phyloP scores from a whole-genome alignment of 1,140 invertebrate genomes.

The Musca domestica region DNA sequence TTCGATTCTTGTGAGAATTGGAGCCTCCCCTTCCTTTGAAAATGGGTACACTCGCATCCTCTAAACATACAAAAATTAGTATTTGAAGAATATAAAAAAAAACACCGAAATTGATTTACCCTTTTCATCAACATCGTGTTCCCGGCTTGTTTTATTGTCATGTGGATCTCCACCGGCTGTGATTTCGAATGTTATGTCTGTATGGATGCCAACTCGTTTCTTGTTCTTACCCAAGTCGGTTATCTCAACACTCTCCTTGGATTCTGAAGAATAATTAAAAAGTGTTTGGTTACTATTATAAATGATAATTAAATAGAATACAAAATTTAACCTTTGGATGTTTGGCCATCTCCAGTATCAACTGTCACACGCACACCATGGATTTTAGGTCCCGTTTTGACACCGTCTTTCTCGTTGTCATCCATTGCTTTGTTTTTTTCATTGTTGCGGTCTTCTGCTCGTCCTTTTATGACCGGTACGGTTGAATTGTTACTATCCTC shows the following conservation, averaged over 20 bases:
- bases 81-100: neutral
- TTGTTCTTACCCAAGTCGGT: conserved; percentile 50
- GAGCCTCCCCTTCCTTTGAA: conserved; percentile 45
- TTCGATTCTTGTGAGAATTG: conserved; percentile 35
- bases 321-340: conserved; percentile 42
- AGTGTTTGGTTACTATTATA: neutral
- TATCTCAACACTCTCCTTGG: conserved; percentile 52
- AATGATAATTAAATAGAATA: neutral
- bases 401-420: conserved; percentile 25
- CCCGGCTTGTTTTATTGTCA: conserved; percentile 46
- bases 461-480: conserved; percentile 32
- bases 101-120: conserved; percentile 22
- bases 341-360: conserved; percentile 49
- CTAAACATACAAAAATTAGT: conserved; percentile 20
- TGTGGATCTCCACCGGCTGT: conserved; percentile 41
- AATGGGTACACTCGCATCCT: conserved; percentile 51
- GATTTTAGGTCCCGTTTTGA: conserved; percentile 48
- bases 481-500: conserved; percentile 36
- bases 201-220: conserved; percentile 53
- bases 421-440: conserved; percentile 24
- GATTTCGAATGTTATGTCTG: conserved; percentile 54
- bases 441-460: conserved; percentile 26
- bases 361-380: conserved; percentile 53
- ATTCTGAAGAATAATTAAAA: conserved; percentile 32
- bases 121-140: conserved; percentile 48